Conservation (phyloP, 2,888 invertebrate genomes). For the Hyles lineata region DNA sequence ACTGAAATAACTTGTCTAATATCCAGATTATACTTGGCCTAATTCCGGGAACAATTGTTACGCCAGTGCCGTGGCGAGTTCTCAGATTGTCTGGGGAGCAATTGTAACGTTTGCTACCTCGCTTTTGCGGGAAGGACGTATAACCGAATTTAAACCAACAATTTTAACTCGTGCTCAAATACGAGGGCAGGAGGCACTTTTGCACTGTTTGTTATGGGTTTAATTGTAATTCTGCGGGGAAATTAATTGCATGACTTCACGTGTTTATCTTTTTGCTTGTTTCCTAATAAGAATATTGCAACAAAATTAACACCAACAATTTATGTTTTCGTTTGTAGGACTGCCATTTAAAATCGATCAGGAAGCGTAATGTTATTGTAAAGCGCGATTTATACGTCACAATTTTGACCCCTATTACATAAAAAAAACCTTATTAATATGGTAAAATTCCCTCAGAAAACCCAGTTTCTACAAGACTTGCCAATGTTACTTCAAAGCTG, state of each 20-base stretch:
- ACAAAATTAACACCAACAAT: too few species aligned
- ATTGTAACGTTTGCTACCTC: slow-evolving; percentile 69
- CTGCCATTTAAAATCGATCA: too few species aligned
- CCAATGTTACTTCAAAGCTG: too few species aligned
- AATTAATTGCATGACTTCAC: background rate
- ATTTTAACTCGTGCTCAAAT: slow-evolving; percentile 77
- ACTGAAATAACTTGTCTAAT: slow-evolving; percentile 40
- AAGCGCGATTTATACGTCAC: too few species aligned
- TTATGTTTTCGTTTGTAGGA: too few species aligned
- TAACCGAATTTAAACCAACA: slow-evolving; percentile 80
- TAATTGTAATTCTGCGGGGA: background rate
- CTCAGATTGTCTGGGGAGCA: slow-evolving; percentile 72
- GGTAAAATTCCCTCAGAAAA: too few species aligned
- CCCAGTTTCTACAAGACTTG: too few species aligned
- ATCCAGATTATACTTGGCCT: slow-evolving; percentile 60
- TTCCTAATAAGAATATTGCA: too few species aligned
- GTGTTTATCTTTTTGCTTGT: too few species aligned
- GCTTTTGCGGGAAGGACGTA: slow-evolving; percentile 56
- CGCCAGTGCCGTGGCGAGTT: slow-evolving; percentile 57
- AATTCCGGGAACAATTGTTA: slow-evolving; percentile 63
- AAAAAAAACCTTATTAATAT: too few species aligned
- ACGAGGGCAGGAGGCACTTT: slow-evolving; percentile 37
- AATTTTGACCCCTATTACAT: too few species aligned
- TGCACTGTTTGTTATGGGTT: background rate
- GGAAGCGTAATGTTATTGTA: too few species aligned